phyloP scores from a whole-genome alignment of 2,113 vertebrate genomes.

The Aix galericulata region DNA sequence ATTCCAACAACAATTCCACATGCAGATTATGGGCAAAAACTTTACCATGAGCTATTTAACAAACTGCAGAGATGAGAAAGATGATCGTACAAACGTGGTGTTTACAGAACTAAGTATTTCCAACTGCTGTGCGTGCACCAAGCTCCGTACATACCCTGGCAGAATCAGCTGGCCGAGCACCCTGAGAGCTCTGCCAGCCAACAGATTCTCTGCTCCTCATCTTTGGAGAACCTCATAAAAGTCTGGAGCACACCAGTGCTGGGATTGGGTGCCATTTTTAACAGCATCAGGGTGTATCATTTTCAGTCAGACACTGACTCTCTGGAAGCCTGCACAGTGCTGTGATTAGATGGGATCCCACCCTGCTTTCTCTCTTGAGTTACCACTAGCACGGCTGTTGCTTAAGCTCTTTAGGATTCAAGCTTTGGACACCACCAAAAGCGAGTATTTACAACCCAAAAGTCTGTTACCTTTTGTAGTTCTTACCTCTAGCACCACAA shows the following conservation, averaged over 20 bases:
- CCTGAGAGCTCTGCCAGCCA: neutral
- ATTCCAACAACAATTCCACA: slow-evolving; percentile 30
- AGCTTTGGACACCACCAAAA: neutral
- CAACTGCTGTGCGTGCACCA: slow-evolving; percentile 18
- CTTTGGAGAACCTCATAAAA: neutral
- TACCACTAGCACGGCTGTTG: neutral
- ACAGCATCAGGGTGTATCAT: neutral
- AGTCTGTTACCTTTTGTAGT: neutral
- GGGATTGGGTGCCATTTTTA: neutral
- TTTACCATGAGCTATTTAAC: slow-evolving; percentile 26
- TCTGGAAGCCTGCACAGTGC: slow-evolving; percentile 10
- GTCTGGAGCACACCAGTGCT: neutral
- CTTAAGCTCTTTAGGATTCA: neutral
- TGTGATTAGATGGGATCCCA: slow-evolving; percentile 12
- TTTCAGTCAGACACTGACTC: neutral
- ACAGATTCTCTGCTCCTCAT: neutral
- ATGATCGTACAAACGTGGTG: neutral
- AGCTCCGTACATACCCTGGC: slow-evolving; percentile 31
- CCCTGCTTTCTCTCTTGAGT: neutral
- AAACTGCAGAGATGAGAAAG: slow-evolving; percentile 29
- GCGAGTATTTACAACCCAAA: neutral
- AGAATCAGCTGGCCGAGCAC: neutral
- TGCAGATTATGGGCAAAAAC: slow-evolving; percentile 3
- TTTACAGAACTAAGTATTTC: slow-evolving; percentile 42
- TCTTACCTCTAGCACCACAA: neutral